Evolutionary conservation across 1,140 invertebrate genomes (phyloP).

Genomic region (Babylonia areolata): DNA sequence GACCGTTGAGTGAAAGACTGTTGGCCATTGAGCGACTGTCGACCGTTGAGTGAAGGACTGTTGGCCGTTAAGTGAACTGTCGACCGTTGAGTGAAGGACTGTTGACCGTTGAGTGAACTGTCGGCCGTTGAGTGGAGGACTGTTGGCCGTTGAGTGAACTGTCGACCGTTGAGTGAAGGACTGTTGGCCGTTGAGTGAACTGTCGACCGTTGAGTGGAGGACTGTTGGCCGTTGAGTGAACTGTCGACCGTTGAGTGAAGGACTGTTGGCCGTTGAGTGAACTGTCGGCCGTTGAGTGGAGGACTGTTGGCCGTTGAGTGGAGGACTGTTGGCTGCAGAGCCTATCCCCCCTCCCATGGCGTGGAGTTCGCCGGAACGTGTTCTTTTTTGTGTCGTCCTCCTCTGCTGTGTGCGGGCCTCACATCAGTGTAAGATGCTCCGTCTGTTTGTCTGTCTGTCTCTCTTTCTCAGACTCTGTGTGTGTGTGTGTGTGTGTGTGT

Average conservation of each 20-base stretch:
- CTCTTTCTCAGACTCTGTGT: not conserved
- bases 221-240: not conserved
- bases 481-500: not conserved
- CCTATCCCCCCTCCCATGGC: not conserved
- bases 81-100: no score
- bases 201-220: not conserved
- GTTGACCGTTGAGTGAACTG: no score
- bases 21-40: not conserved
- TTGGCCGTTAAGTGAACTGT: no score
- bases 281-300: no score
- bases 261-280: no score
- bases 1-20: not conserved
- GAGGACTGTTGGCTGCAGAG: no score
- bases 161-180: not conserved
- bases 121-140: not conserved
- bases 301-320: no score
- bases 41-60: no score
- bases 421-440: not conserved
- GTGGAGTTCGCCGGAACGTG: not conserved
- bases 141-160: not conserved
- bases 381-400: not conserved
- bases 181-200: no score
- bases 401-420: not conserved
- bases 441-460: not conserved
- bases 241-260: not conserved